These are phyloP conservation scores for Erebia epiphron DNA, from an alignment of 2,888 invertebrate species.

Conservation along the genomic window DNA sequence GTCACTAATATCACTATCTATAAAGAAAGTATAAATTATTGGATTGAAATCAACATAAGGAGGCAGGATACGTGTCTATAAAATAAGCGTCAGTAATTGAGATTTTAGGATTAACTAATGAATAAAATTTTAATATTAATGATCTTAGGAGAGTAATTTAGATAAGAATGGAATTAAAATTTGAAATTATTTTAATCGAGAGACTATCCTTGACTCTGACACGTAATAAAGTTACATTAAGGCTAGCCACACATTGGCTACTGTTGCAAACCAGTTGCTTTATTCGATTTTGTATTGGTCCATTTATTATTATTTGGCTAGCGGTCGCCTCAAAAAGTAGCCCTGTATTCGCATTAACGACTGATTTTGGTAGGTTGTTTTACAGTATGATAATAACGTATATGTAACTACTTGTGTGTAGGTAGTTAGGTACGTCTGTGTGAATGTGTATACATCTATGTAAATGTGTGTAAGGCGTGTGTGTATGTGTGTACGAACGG, in stretches of 20 bases:
- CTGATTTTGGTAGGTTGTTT: too few relatives aligned
- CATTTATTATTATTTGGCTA: not conserved
- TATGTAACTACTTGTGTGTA: too few relatives aligned
- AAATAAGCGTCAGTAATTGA: constrained; percentile 17
- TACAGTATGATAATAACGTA: too few relatives aligned
- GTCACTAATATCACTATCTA: too few relatives aligned
- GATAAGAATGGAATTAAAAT: constrained; percentile 35
- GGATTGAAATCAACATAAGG: constrained; percentile 9
- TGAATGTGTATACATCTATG: too few relatives aligned
- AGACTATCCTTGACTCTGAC: constrained; percentile 39
- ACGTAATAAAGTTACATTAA: constrained; percentile 51
- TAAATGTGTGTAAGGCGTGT: too few relatives aligned
- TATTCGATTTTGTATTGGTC: not conserved
- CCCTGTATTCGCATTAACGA: not conserved
- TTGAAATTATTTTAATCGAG: constrained; percentile 35
- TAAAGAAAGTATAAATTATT: constrained; percentile 2
- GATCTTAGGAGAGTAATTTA: constrained; percentile 18
- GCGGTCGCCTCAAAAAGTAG: not conserved
- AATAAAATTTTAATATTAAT: constrained; percentile 17
- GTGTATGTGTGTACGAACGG: too few relatives aligned
- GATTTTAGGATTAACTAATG: constrained; percentile 22
- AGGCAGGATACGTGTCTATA: constrained; percentile 20
- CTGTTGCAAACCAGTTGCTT: not conserved
- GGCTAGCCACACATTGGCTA: not conserved
- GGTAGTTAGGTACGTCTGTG: too few relatives aligned